These are phyloP conservation scores for Spisula subtruncata DNA, from an alignment of 2,888 invertebrate species.

Conservation along the genomic window DNA sequence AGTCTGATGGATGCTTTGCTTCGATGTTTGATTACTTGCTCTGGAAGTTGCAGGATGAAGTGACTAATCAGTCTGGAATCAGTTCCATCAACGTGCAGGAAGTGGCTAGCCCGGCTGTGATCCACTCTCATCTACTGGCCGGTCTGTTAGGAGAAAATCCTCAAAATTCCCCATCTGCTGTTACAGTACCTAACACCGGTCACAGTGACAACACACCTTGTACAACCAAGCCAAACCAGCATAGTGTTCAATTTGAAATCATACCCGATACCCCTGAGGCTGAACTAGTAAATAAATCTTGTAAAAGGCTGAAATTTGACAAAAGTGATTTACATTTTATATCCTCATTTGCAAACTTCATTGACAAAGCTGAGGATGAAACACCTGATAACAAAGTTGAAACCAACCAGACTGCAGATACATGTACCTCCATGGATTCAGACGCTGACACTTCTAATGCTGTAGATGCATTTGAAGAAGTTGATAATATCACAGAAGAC, in stretches of 20 bases:
- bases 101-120: constrained; percentile 25
- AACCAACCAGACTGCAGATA: neutral
- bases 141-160: constrained; percentile 50
- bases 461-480: neutral
- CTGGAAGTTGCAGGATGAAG: constrained; percentile 42
- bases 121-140: constrained; percentile 53
- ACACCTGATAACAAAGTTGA: neutral
- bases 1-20: constrained; percentile 64
- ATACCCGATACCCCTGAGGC: constrained; percentile 45
- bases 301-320: constrained; percentile 36
- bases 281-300: constrained; percentile 20
- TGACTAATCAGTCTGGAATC: constrained; percentile 28
- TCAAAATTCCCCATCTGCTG: neutral
- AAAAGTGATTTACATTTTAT: constrained; percentile 12
- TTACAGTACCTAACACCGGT: neutral
- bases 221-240: neutral
- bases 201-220: neutral
- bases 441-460: neutral
- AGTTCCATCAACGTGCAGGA: constrained; percentile 13
- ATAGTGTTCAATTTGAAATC: neutral
- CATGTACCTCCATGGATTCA: neutral
- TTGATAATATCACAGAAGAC: neutral
- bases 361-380: neutral
- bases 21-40: constrained; percentile 63
- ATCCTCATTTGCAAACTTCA: neutral